Evolutionary conservation across 2,797 vertebrate genomes (phyloP).

Genomic region (Pteropus rufus): DNA sequence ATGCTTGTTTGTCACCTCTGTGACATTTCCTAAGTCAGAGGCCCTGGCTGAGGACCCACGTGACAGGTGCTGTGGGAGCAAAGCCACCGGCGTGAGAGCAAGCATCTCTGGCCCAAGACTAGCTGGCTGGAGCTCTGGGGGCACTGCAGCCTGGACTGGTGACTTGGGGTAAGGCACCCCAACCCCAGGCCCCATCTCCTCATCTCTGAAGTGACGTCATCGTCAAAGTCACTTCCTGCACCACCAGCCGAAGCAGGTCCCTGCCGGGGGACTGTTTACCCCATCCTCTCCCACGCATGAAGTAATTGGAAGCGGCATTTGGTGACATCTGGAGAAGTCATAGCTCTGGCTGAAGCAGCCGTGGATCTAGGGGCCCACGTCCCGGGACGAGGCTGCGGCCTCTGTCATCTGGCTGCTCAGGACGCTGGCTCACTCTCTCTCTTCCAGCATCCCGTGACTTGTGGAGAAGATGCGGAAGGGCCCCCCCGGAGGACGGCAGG

Average conservation of each 20-base stretch:
- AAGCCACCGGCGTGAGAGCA: rapidly evolving
- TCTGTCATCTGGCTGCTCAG: background rate
- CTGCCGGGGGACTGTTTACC: background rate
- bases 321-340: background rate
- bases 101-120: background rate
- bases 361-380: background rate
- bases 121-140: background rate
- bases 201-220: background rate
- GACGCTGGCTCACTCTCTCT: background rate
- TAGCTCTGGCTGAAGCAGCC: rapidly evolving
- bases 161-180: background rate
- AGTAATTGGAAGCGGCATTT: background rate
- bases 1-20: rapidly evolving
- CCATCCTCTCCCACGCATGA: rapidly evolving
- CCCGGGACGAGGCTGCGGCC: background rate
- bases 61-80: background rate
- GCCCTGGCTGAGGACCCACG: background rate
- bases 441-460: rapidly evolving
- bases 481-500: background rate
- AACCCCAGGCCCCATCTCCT: rapidly evolving
- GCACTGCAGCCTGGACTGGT: background rate
- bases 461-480: background rate
- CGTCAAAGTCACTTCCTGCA: background rate
- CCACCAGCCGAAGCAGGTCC: background rate
- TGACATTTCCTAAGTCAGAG: rapidly evolving